A percentile compares a stretch with the other conserved stretches of the same genome.
These are phyloP conservation scores for Pogonognathellus flavescens DNA, from an alignment of 1,140 invertebrate species.

Conservation along the genomic window DNA sequence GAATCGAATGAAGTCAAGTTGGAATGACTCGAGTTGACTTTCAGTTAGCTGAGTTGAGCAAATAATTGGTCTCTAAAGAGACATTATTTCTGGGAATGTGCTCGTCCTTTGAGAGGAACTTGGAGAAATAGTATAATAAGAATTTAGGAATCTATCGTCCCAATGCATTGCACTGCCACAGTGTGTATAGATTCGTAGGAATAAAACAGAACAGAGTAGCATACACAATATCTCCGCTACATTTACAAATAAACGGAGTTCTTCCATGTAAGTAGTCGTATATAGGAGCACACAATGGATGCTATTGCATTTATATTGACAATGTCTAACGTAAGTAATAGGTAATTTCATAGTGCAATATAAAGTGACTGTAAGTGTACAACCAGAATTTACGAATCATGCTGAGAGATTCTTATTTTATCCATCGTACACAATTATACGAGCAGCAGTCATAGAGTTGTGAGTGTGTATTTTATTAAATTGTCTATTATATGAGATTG, in stretches of 20 bases:
- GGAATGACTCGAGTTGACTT: constrained; percentile 32
- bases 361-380: no score
- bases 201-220: constrained; percentile 4
- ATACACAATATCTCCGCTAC: background rate
- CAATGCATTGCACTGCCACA: constrained; percentile 23
- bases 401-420: no score
- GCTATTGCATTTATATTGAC: no score
- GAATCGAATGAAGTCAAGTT: constrained; percentile 45
- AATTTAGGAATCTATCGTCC: constrained; percentile 39
- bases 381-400: no score
- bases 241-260: constrained; percentile 4
- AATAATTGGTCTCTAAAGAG: constrained; percentile 59
- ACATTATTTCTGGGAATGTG: constrained; percentile 55
- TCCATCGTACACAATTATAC: no score
- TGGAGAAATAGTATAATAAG: constrained; percentile 46
- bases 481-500: no score
- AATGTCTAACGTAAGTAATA: no score
- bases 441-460: no score
- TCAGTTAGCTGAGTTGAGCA: constrained; percentile 50
- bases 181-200: background rate
- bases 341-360: no score
- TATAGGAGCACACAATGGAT: no score
- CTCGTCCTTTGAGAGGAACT: constrained; percentile 41
- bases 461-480: no score
- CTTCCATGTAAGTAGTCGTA: no score